These are phyloP conservation scores for Campylomormyrus tamandua DNA, from an alignment of 2,113 vertebrate genomes.

Conservation along the genomic window DNA sequence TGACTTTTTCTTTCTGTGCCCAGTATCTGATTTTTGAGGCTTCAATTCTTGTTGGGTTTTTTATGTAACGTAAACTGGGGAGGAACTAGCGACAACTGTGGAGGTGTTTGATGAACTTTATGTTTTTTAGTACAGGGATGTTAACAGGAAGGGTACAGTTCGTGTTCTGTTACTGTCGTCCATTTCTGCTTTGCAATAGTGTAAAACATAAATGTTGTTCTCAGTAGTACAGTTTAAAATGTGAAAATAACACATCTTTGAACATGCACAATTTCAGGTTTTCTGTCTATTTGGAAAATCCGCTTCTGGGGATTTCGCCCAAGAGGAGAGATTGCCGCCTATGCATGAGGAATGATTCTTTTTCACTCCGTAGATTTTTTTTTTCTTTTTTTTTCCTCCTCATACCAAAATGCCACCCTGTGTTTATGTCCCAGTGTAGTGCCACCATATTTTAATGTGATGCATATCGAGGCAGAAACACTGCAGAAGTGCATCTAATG, in stretches of 20 bases:
- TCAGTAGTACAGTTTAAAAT: not conserved
- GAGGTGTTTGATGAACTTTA: not conserved
- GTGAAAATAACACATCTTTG: not conserved
- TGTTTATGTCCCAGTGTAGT: not conserved
- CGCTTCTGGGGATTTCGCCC: not conserved
- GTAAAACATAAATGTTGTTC: not conserved
- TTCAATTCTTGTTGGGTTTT: not conserved
- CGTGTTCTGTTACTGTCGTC: not conserved
- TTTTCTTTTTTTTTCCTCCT: not conserved
- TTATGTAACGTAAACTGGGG: not conserved
- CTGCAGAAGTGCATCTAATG: not conserved
- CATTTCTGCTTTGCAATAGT: not conserved
- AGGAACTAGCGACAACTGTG: not conserved
- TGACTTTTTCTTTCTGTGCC: not conserved
- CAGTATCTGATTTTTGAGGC: not conserved
- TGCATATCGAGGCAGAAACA: not conserved
- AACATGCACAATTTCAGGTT: not conserved
- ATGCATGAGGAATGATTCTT: not conserved
- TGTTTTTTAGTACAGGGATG: not conserved
- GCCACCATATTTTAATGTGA: not conserved
- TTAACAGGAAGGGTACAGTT: not conserved
- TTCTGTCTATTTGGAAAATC: not conserved
- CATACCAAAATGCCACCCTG: not conserved
- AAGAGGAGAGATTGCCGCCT: not conserved
- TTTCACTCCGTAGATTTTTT: not conserved